Conservation (phyloP, 2,888 invertebrate species). For the Meloe dianella region DNA sequence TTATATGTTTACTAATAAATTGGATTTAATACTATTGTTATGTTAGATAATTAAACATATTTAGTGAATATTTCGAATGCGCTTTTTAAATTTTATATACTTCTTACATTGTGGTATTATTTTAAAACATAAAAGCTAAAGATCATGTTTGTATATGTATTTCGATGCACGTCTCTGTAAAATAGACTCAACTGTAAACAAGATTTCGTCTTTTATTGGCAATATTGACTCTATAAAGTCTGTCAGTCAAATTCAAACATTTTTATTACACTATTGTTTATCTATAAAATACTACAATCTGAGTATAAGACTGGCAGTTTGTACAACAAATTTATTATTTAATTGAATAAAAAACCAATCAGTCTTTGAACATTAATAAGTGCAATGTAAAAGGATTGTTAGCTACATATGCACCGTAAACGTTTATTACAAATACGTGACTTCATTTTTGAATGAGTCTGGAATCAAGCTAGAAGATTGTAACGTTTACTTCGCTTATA, state of each 20-base stretch:
- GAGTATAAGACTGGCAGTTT: not conserved
- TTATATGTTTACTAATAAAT: not conserved
- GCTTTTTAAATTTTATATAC: no score
- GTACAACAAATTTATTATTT: not conserved
- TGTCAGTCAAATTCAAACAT: not conserved
- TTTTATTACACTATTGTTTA: not conserved
- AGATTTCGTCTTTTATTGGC: slow-evolving; percentile 1
- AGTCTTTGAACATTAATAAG: not conserved
- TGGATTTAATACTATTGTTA: not conserved
- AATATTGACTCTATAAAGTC: slow-evolving; percentile 7
- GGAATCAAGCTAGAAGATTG: not conserved
- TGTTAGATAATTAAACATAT: not conserved
- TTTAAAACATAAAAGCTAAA: not conserved
- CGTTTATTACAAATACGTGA: not conserved
- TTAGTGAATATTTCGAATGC: not conserved
- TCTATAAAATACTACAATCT: not conserved
- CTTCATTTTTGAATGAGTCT: not conserved
- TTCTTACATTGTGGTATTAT: not conserved
- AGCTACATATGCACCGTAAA: not conserved
- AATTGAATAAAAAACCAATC: not conserved
- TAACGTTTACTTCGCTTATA: not conserved
- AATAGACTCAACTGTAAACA: not conserved
- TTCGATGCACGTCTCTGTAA: not conserved
- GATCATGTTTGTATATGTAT: not conserved
- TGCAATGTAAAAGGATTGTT: not conserved